Base-by-base conservation (phyloP, 2,888 invertebrate species). In the Autographa gamma region DNA sequence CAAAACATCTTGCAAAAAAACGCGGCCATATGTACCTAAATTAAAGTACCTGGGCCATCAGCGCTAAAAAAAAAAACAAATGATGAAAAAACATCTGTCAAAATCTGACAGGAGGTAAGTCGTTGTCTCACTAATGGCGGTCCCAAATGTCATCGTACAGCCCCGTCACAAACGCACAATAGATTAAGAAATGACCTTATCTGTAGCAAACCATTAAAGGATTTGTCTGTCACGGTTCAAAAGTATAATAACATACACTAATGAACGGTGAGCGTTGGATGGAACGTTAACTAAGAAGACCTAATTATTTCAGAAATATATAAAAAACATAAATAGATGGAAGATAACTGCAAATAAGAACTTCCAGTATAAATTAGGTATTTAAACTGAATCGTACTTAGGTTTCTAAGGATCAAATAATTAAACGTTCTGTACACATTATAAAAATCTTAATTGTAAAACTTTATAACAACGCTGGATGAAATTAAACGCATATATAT, bases 171-270 rank as follows among this genome's bases (percentile, higher is more conserved):
- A 72, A 63, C 32, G 48, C 71, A 73, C 70, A 66, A 72, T 64
- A 38, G 48, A 68, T 72, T 71, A 72, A 58, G 59, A 48, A 58
- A 58, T 38, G 34, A 43, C 41, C 66, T 71, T 68, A 80, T 74
- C 81, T 75, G 61, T 62, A 83, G 83, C 83, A 67, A 74, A 63
- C 87, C 87, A 88, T 86, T 88, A 88, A 78, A 75, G 79, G 88
- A 88, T 88, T 87, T 86, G 88, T 85, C 87, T 72, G 76, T 79
- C 77, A 66, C 73, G 43, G 19, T 25, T 79, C 76, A 38, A 72
- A 64, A 72, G 74, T 65, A 60, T 66, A 65, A 68, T 75, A 75
- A 71, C 43, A 71, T 16, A 48, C 63, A 71, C 66, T 79, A 73
- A 69, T 14, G 14, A 75, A 52, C 54, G n/a, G n/a, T 31, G 43